Conservation (phyloP, 2,797 vertebrate species). For the Ambastaia sidthimunki region DNA sequence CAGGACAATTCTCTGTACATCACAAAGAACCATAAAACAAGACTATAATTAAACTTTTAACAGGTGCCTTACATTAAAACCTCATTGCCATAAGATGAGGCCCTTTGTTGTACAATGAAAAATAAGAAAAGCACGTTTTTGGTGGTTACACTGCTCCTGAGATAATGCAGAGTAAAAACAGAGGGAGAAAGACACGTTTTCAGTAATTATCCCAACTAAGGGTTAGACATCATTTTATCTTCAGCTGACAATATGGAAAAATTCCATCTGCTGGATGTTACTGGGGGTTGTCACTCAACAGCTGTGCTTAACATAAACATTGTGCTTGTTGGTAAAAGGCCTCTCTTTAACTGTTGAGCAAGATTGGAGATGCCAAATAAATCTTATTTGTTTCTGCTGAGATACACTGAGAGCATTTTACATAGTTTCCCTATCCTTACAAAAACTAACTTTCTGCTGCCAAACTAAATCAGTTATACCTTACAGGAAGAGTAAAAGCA, state of each 20-base stretch:
- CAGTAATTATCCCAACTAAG: not conserved
- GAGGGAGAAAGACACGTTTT: not conserved
- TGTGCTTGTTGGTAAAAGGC: not conserved
- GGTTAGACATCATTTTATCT: not conserved
- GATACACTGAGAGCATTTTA: constrained; percentile 52
- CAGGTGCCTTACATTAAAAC: constrained; percentile 55
- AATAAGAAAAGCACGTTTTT: not conserved
- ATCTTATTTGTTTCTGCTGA: constrained; percentile 2
- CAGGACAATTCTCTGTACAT: not conserved
- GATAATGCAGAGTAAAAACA: not conserved
- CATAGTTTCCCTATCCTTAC: constrained; percentile 46
- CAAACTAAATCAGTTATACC: constrained; percentile 47
- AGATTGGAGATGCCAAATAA: not conserved
- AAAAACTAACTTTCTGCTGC: constrained; percentile 45
- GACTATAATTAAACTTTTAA: constrained; percentile 46
- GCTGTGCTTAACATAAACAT: not conserved
- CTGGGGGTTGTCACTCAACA: not conserved
- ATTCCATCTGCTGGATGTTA: not conserved
- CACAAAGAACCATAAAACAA: not conserved
- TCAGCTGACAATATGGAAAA: constrained; percentile 18
- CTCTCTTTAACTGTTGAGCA: not conserved
- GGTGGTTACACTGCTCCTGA: not conserved
- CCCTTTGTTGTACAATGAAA: not conserved
- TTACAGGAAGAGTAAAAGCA: constrained; percentile 31
- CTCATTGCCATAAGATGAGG: constrained; percentile 54